A percentile compares a stretch with the other conserved stretches of the same genome.
Conservation (phyloP, 2,888 invertebrate species). For the Listrodromus nycthemerus region DNA sequence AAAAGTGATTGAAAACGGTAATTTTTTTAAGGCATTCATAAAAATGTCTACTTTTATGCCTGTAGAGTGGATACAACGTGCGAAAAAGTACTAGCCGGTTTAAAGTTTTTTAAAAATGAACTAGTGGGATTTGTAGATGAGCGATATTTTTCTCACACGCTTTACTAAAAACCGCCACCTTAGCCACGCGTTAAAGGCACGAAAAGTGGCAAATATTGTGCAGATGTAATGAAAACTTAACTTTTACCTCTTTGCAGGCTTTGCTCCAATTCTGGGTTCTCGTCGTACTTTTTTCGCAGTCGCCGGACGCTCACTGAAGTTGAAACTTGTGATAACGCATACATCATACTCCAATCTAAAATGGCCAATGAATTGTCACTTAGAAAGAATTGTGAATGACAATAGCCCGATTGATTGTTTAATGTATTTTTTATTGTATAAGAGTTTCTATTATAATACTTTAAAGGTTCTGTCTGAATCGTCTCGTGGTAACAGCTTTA, state of each 20-base stretch:
- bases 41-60: too few species aligned
- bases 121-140: too few species aligned
- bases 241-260: conserved; percentile 74
- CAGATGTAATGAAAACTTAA: conserved; percentile 7
- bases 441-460: conserved; percentile 74
- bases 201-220: too few species aligned
- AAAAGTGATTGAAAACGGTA: not conserved
- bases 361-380: conserved; percentile 21
- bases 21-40: not conserved
- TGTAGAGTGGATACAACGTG: too few species aligned
- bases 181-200: too few species aligned
- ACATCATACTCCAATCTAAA: not conserved
- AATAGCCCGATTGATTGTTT: conserved; percentile 46
- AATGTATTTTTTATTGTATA: conserved; percentile 72
- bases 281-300: conserved; percentile 81
- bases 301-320: conserved; percentile 80
- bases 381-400: conserved; percentile 29
- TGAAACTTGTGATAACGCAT: not conserved
- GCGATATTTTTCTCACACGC: too few species aligned
- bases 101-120: not conserved
- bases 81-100: too few species aligned
- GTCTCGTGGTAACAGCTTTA: conserved; percentile 50
- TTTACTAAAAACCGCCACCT: too few species aligned
- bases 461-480: conserved; percentile 72
- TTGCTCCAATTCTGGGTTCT: conserved; percentile 83